Percentiles rank a stretch among this genome's conserved stretches.
Evolutionary conservation across 2,113 vertebrate species (phyloP).

Genomic region (Bubo scandiacus): DNA sequence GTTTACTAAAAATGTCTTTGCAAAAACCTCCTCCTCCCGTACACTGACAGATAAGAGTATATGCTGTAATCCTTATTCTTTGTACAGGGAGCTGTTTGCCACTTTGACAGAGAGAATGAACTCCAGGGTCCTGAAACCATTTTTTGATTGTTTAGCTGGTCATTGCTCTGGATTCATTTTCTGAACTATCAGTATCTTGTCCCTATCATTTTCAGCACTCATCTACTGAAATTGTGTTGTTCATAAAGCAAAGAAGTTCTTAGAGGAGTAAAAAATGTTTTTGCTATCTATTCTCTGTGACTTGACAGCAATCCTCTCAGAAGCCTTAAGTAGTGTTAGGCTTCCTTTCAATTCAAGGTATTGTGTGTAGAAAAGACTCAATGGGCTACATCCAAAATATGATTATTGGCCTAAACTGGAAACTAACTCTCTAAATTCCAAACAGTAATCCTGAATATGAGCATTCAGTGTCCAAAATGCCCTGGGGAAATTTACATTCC

Average conservation of each 20-base stretch:
- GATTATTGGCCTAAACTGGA: neutral
- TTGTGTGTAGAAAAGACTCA: neutral
- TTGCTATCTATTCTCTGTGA: neutral
- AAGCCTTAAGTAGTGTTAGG: neutral
- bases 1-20: conserved; percentile 17
- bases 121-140: neutral
- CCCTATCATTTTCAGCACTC: neutral
- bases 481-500: neutral
- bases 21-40: neutral
- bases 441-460: neutral
- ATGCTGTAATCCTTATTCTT: neutral
- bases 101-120: neutral
- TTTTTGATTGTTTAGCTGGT: conserved; percentile 11
- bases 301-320: neutral
- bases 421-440: neutral
- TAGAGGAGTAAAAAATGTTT: neutral
- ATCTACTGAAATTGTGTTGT: neutral
- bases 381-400: neutral
- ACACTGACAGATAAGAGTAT: neutral
- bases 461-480: neutral
- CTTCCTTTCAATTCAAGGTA: neutral
- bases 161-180: neutral
- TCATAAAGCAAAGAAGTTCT: conserved; percentile 9
- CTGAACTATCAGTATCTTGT: neutral
- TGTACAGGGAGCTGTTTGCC: neutral